Evolutionary conservation across 2,888 invertebrate species (phyloP), one percentile per base, ranked within the genome.

Genomic region (Epistrophella euchroma): DNA sequence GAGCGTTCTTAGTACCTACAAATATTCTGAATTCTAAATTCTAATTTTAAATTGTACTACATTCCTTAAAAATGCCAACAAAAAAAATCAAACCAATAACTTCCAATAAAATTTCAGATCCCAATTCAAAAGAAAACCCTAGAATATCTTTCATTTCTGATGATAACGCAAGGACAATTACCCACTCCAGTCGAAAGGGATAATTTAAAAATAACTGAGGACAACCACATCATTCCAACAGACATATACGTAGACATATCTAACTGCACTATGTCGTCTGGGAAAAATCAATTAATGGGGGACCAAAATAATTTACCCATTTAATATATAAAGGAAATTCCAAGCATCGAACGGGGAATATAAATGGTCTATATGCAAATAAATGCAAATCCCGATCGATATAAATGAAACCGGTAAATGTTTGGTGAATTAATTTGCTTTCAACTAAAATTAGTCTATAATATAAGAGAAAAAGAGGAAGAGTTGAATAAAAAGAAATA

Each of bases 281-380:
- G 78, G 58, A 50, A 73, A 74, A 77, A 78, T 82, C 86, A 86
- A 82, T 86, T 82, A 82, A 86, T 77, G 32, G 56, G 58, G n/a
- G n/a, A n/a, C 58, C 32, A 64, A 82, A 82, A 82, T 82, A 86
- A 78, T 82, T 78, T 50, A 64, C 60, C 60, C 74, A 74, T 74
- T 55, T 1, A 35, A 64, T 22, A 32, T 56, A 50, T 9, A 17
- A 45, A 45, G 9, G 3, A 17, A 45, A 45, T 45, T 45, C 45
- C 45, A 45, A 7, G 45, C 15, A 56, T 32, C 17, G 45, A 17
- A 17, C 5, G 19, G n/a, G 11, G 47, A 4, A 22, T n/a, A n/a
- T n/a, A 11, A 6, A 50, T 22, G 13, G 13, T 60, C 11, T 52
- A 3, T 19, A 74, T 79, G 62, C 70, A 75, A 75, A 74, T 68